Percentiles rank a stretch among this genome's conserved stretches.
Evolutionary conservation across 2,113 vertebrate genomes (phyloP).

Genomic region (Periophthalmodon schlosseri): DNA sequence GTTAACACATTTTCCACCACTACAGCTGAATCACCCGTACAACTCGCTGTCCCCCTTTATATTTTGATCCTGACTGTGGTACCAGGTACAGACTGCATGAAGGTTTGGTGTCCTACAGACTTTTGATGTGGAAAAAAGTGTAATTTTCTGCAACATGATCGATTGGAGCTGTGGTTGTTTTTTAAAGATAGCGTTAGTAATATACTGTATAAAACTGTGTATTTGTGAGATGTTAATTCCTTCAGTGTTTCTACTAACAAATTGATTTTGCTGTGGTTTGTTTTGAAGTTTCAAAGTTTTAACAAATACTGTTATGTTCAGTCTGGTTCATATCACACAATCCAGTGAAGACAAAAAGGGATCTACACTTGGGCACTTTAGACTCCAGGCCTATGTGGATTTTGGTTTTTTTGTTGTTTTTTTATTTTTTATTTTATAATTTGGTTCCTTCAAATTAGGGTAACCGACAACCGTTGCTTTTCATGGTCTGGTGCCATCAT

Average conservation of each 20-base stretch:
- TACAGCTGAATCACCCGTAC: conserved; percentile 93
- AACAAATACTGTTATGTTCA: too few species aligned
- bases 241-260: neutral
- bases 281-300: neutral
- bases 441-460: too few species aligned
- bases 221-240: neutral
- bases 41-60: conserved; percentile 98
- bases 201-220: neutral
- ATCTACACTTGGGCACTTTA: too few species aligned
- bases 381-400: too few species aligned
- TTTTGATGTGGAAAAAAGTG: neutral
- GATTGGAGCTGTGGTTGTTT: neutral
- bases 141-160: neutral
- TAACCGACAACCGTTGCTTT: too few species aligned
- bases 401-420: too few species aligned
- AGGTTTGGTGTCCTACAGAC: conserved; percentile 28
- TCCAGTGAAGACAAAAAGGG: too few species aligned
- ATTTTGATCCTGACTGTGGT: conserved; percentile 89
- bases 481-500: too few species aligned
- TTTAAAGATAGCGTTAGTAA: neutral
- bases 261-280: neutral
- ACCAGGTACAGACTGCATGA: conserved; percentile 78
- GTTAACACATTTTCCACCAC: conserved; percentile 63
- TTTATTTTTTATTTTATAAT: too few species aligned
- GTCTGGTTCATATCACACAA: too few species aligned